Base-by-base conservation (phyloP, 2,113 vertebrate species). In the Odocoileus hemionus region DNA sequence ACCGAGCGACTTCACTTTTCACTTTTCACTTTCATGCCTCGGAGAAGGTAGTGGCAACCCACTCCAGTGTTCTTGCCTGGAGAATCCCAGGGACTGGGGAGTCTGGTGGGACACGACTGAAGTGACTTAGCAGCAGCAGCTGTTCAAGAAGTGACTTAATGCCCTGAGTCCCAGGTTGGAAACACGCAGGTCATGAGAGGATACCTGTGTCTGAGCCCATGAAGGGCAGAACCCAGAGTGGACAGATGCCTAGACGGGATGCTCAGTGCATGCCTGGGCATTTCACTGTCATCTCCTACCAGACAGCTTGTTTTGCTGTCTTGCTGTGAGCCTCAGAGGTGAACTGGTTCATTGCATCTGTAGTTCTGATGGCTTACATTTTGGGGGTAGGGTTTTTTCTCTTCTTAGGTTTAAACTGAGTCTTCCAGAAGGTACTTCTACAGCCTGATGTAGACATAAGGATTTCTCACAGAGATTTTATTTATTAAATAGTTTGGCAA, bases 191-290 rank as follows among this genome's bases (percentile, higher is more conserved):
- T 43, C 0, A 0, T 7, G 60, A 43, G 17, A 80, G 80, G 16
- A 12, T 0, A 1, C 16, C 80, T 79, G 26, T 6, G 14, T 28
- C 14, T 54, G 28, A 39, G 58, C 17, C 36, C 23, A 0, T 1
- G 7, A 11, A 10, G 45, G 54, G 25, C 33, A 61, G 45, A 47
- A 7, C 4, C 17, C 70, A 2, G 83, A 74, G 84, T 14, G 1
- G 11, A 55, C 1, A 16, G 52, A 61, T n/a, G 50, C 85, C 55
- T 30, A 17, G 17, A 5, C 1, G 45, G 61, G 47, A 28, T n/a
- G 5, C 28, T 14, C 1, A 7, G 21, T 28, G 5, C 1, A 4
- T 15, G 33, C 67, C 33, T 19, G 67, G 57, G 23, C 64, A 15
- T 5, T 33, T 54, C 45, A 67, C 16, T 4, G 6, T 5, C 16